Evolutionary conservation across 2,797 vertebrate genomes (phyloP).

Genomic region (Nannoperca obscura): DNA sequence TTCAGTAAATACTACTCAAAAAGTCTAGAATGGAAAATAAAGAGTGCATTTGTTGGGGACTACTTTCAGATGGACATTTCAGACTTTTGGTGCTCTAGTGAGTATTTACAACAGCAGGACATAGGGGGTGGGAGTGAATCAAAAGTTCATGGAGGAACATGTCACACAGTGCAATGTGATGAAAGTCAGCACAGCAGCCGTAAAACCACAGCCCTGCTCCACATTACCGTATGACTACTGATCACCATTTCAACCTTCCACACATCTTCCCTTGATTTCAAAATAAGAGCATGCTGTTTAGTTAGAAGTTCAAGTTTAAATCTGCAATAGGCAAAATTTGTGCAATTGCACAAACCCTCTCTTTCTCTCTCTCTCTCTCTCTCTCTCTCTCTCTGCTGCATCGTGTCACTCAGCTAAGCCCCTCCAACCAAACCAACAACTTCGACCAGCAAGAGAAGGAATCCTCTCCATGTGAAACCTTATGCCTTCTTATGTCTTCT

Average conservation of each 20-base stretch:
- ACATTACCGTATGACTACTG: neutral
- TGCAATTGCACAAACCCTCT: too few species aligned
- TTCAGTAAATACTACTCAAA: neutral
- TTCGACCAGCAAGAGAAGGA: too few species aligned
- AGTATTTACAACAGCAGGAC: neutral
- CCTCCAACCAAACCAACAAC: too few species aligned
- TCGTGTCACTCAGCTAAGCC: too few species aligned
- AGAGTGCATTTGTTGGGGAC: too few species aligned
- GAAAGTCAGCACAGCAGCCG: constrained; percentile 25
- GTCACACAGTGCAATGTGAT: constrained; percentile 5
- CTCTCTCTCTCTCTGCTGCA: too few species aligned
- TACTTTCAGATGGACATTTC: neutral
- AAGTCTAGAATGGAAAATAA: neutral
- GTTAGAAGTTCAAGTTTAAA: neutral
- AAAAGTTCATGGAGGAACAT: neutral
- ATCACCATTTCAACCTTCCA: neutral
- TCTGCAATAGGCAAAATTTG: too few species aligned
- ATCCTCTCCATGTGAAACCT: too few species aligned
- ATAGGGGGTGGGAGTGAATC: neutral
- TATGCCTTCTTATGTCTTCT: too few species aligned
- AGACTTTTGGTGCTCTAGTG: neutral
- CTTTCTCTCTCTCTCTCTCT: too few species aligned
- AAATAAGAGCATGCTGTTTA: neutral
- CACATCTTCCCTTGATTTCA: neutral
- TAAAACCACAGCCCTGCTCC: neutral